A percentile compares a stretch with the other conserved stretches of the same genome.
Conservation (phyloP, 2,113 vertebrate genomes). For the Eclectus roratus region DNA sequence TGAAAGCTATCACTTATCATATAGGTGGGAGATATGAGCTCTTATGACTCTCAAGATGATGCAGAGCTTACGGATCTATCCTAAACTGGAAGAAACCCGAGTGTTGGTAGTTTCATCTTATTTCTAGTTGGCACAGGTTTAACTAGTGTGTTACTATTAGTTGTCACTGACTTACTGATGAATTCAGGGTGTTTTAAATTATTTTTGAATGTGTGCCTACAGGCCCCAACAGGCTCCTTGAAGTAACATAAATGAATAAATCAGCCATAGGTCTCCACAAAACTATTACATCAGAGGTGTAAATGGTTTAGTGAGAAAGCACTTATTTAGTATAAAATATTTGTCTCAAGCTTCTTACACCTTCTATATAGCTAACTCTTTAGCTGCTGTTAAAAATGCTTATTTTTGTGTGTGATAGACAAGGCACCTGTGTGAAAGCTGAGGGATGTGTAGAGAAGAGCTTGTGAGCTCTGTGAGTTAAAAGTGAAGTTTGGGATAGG, state of each 20-base stretch:
- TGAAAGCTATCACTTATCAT: neutral
- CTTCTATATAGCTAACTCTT: neutral
- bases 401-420: neutral
- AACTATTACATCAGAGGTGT: neutral
- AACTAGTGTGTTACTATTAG: neutral
- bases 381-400: neutral
- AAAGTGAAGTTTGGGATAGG: neutral
- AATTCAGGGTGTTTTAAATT: conserved; percentile 42
- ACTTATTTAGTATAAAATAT: conserved; percentile 39
- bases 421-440: neutral
- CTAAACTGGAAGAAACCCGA: neutral
- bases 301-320: conserved; percentile 6
- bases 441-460: neutral
- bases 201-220: conserved; percentile 24
- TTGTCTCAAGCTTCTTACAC: conserved; percentile 2
- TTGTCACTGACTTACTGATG: neutral
- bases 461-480: neutral
- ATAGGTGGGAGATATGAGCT: neutral
- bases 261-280: conserved; percentile 15
- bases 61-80: neutral
- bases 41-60: neutral
- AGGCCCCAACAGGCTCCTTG: neutral
- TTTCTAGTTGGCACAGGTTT: neutral
- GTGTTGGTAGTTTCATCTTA: neutral
- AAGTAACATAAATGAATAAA: conserved; percentile 50